Conservation (phyloP, 2,888 invertebrate species). For the Tipula helvola region DNA sequence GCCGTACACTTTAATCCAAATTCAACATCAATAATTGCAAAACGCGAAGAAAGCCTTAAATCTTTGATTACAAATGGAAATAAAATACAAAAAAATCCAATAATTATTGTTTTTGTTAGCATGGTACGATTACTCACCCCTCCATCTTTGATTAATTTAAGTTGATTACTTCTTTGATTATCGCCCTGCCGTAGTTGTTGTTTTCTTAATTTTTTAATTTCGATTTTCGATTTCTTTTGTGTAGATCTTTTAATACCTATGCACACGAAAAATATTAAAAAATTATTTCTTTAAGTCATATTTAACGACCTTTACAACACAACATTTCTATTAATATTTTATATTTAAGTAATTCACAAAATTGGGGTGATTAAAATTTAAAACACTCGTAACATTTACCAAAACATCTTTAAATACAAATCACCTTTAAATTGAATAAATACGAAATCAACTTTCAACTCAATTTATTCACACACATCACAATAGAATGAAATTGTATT, state of each 20-base stretch:
- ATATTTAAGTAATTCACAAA: no score
- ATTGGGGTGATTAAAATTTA: background rate
- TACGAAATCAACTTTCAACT: background rate
- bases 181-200: background rate
- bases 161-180: background rate
- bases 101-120: background rate
- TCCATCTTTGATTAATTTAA: background rate
- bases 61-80: no score
- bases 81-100: background rate
- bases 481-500: background rate
- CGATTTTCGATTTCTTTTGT: background rate
- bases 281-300: background rate
- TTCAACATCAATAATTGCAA: background rate
- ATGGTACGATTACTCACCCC: background rate
- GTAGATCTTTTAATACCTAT: background rate
- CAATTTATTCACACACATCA: background rate
- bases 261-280: background rate
- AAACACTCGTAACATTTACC: background rate
- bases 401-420: background rate
- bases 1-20: background rate
- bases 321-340: background rate
- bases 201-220: background rate
- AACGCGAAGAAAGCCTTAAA: background rate
- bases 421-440: background rate
- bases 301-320: background rate